Conservation (phyloP, 1,140 invertebrate genomes). For the Atta texana region DNA sequence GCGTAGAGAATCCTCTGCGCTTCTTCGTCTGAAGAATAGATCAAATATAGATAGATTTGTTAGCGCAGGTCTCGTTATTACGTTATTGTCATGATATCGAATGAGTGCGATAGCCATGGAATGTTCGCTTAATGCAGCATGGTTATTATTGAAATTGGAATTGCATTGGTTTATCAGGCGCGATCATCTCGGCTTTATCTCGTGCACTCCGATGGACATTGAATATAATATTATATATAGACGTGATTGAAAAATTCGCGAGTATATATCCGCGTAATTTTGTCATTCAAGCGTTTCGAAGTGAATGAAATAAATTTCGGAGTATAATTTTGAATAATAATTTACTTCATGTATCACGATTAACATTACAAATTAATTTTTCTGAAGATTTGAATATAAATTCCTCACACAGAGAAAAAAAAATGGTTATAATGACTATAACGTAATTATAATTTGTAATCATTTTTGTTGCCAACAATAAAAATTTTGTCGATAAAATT, state of each 20-base stretch:
- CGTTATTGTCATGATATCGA: slow-evolving; percentile 45
- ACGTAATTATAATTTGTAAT: no score
- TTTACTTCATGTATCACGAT: background rate
- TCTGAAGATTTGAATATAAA: no score
- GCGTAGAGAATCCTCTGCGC: background rate
- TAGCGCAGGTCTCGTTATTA: slow-evolving; percentile 28
- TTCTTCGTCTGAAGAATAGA: slow-evolving; percentile 23
- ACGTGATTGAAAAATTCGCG: slow-evolving; percentile 17
- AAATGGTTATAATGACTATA: no score
- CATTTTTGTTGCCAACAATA: no score
- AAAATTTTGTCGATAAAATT: no score
- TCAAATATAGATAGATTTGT: slow-evolving; percentile 52
- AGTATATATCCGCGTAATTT: background rate
- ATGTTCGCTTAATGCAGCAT: slow-evolving; percentile 16
- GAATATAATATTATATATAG: background rate
- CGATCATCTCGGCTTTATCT: slow-evolving; percentile 31
- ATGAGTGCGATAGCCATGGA: no score
- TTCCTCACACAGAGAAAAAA: no score
- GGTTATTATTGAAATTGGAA: slow-evolving; percentile 49
- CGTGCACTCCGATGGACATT: background rate
- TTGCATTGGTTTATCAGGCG: slow-evolving; percentile 40
- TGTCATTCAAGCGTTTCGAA: background rate
- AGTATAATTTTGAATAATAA: background rate
- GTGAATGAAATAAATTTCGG: background rate
- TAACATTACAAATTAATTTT: slow-evolving; percentile 1